Evolutionary conservation across 2,888 invertebrate species (phyloP).

Genomic region (Drosophila nr. perissopoda): DNA sequence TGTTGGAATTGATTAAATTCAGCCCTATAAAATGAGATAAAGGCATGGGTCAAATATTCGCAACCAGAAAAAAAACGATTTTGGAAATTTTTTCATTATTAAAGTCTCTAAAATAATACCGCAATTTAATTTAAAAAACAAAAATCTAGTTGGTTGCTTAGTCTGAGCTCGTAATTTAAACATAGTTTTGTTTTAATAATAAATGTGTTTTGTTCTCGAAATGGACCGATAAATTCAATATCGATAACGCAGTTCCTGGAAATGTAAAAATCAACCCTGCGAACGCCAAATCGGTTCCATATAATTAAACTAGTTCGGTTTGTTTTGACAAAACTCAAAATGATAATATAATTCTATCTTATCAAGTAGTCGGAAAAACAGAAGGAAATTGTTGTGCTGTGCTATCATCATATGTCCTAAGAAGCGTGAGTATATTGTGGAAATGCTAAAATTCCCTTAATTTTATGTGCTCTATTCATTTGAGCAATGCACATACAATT

Average conservation of each 20-base stretch:
- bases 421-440: conserved; percentile 31
- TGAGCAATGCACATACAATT: conserved; percentile 1
- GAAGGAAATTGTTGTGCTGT: conserved; percentile 21
- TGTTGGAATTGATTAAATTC: background rate
- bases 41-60: background rate
- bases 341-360: conserved; percentile 54
- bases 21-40: background rate
- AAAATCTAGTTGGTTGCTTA: background rate
- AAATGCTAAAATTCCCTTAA: background rate
- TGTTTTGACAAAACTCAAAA: conserved; percentile 53
- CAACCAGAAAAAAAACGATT: background rate
- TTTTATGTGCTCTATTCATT: background rate
- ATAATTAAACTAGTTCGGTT: conserved; percentile 41
- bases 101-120: background rate
- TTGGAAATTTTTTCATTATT: background rate
- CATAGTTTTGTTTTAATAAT: background rate
- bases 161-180: background rate
- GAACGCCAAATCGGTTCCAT: conserved; percentile 24
- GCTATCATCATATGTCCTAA: conserved; percentile 9
- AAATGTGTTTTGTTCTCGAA: background rate
- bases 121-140: too few relatives aligned
- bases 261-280: conserved; percentile 11
- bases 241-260: conserved; percentile 22
- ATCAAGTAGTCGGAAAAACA: conserved; percentile 38
- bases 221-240: background rate